These are phyloP conservation scores for Proales similis DNA, from an alignment of 1,140 invertebrate species.

Conservation along the genomic window DNA sequence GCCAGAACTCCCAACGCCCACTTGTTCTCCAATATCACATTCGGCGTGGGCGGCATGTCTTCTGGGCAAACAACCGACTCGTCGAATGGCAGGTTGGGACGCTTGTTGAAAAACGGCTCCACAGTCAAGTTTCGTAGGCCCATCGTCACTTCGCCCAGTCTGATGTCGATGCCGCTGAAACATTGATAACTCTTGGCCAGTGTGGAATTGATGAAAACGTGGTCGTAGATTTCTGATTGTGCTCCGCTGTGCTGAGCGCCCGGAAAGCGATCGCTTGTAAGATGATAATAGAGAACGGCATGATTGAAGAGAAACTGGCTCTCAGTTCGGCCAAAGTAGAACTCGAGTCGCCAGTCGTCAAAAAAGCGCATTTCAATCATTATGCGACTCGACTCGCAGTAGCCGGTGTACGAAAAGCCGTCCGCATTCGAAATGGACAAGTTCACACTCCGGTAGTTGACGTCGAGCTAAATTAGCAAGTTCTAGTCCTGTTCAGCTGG, in stretches of 20 bases:
- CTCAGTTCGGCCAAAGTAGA: slow-evolving; percentile 27
- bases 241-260: slow-evolving; percentile 12
- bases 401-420: slow-evolving; percentile 3
- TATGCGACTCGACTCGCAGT: slow-evolving; percentile 2
- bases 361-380: slow-evolving; percentile 10
- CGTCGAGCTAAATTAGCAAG: slow-evolving; percentile 1
- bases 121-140: slow-evolving; percentile 5
- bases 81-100: slow-evolving; percentile 34
- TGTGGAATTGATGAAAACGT: neutral
- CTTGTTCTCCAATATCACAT: neutral
- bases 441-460: slow-evolving; percentile 9
- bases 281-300: slow-evolving; percentile 30
- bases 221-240: slow-evolving; percentile 25
- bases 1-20: neutral
- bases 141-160: slow-evolving; percentile 12
- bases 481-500: neutral
- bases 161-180: slow-evolving; percentile 1
- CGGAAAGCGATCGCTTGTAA: neutral
- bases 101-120: slow-evolving; percentile 23
- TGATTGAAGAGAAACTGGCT: slow-evolving; percentile 18
- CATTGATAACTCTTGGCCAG: slow-evolving; percentile 9
- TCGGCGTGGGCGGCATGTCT: neutral
- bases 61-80: slow-evolving; percentile 1
- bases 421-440: neutral
- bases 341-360: slow-evolving; percentile 26